Evolutionary conservation across 2,113 vertebrate species (phyloP).

Genomic region (Parus major): DNA sequence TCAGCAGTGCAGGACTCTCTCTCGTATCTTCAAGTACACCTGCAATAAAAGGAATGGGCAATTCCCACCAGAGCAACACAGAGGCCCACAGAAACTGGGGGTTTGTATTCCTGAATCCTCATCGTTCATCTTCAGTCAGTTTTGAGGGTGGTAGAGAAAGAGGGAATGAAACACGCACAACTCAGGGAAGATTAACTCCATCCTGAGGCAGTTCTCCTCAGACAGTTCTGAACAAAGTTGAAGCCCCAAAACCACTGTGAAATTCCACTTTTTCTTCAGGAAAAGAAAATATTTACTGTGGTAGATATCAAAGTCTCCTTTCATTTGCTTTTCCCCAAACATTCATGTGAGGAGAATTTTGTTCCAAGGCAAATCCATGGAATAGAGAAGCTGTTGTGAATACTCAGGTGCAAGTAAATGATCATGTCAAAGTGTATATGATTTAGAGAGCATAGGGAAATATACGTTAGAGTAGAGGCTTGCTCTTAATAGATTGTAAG

Average conservation of each 20-base stretch:
- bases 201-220: background rate
- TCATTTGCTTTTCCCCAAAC: slow-evolving; percentile 1
- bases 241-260: background rate
- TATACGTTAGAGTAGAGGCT: background rate
- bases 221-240: background rate
- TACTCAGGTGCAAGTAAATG: background rate
- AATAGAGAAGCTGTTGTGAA: slow-evolving; percentile 18
- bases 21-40: background rate
- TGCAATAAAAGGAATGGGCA: background rate
- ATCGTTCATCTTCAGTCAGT: background rate
- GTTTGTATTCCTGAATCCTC: background rate
- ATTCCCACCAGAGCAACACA: background rate
- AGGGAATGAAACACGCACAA: background rate
- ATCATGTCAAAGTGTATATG: background rate
- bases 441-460: background rate
- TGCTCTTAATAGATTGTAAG: background rate
- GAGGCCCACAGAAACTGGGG: background rate
- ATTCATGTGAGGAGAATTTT: background rate
- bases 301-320: background rate
- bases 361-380: background rate
- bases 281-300: background rate
- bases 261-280: background rate
- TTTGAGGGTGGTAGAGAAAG: background rate
- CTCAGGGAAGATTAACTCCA: background rate
- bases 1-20: background rate